Evolutionary conservation across 2,797 vertebrate species (phyloP), one percentile per base, ranked within the genome.

Genomic region (Spinus olivaceus): DNA sequence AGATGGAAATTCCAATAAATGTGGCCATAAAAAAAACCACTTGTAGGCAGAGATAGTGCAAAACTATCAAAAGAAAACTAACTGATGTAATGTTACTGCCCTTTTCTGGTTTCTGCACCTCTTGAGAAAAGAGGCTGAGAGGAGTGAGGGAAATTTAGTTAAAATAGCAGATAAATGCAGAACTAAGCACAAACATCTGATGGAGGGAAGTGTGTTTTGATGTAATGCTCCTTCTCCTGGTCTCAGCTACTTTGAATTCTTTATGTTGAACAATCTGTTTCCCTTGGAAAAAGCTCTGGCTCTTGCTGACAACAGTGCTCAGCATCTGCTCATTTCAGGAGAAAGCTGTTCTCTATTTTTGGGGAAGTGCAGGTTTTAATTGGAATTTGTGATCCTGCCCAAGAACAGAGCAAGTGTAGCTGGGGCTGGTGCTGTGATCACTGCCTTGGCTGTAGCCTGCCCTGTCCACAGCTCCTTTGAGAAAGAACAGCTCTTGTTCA

Each of bases 231-330:
- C 71, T 81, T 81, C 37, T 37, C 39, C 33, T 67, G 86, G 8
- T 73, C 54, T 54, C 24, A 8, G 24, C 41, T 91, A 6, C 70
- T 92, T 90, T 76, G 86, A 64, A 61, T 94, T 84, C 82, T 71
- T 81, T 56, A 50, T 72, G 67, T 80, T 53, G 83, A 88, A 64
- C 90, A 89, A 51, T 88, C 86, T 89, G 90, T 87, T 95, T 76
- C 63, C 14, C 20, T 94, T 93, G 86, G 67, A 82, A 85, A 37
- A 73, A 81, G 71, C 82, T 76, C 49, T 46, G 64, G 16, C 35
- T 94, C 61, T 77, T 82, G 67, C 56, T 90, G 63, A 77, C 51
- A 82, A 5, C 67, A 66, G 77, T 12, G 27, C 73, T 86, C 70
- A 59, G 86, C 92, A 86, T 88, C 86, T 93, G 74, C 88, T 95